Conservation (phyloP, 2,113 vertebrate species). For the Pseudolaguvia tuberculata region DNA sequence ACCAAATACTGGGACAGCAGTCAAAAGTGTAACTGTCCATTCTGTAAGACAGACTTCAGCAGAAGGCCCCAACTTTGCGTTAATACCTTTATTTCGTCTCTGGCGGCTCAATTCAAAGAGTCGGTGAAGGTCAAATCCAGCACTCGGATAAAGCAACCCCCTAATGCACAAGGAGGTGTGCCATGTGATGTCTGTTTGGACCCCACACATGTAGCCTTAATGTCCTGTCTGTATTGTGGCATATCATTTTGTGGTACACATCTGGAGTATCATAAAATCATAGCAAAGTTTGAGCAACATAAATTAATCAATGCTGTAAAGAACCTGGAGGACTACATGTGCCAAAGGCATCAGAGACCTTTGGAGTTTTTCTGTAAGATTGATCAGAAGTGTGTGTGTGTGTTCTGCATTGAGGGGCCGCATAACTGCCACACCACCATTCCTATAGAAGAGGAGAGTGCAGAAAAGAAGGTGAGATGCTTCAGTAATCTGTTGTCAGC, state of each 20-base stretch:
- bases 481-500: background rate
- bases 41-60: slow-evolving; percentile 24
- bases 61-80: slow-evolving; percentile 27
- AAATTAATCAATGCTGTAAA: slow-evolving; percentile 60
- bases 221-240: slow-evolving; percentile 63
- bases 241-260: slow-evolving; percentile 65
- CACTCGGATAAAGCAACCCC: background rate
- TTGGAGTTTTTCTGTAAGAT: slow-evolving; percentile 62
- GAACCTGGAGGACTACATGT: slow-evolving; percentile 61
- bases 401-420: slow-evolving; percentile 22
- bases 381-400: slow-evolving; percentile 61
- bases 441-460: slow-evolving; percentile 58
- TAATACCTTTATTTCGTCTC: slow-evolving; percentile 18
- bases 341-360: slow-evolving; percentile 56
- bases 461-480: slow-evolving; percentile 46
- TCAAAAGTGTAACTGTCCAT: slow-evolving; percentile 11
- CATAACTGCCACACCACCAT: slow-evolving; percentile 58
- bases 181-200: slow-evolving; percentile 62
- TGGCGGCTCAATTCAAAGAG: slow-evolving; percentile 23
- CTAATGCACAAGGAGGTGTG: slow-evolving; percentile 37
- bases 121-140: background rate
- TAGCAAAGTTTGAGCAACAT: slow-evolving; percentile 56
- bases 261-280: slow-evolving; percentile 58
- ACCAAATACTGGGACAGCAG: slow-evolving; percentile 22
- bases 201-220: slow-evolving; percentile 50